These are phyloP conservation scores for Ahaetulla prasina DNA, from an alignment of 2,113 vertebrate genomes.

Conservation along the genomic window DNA sequence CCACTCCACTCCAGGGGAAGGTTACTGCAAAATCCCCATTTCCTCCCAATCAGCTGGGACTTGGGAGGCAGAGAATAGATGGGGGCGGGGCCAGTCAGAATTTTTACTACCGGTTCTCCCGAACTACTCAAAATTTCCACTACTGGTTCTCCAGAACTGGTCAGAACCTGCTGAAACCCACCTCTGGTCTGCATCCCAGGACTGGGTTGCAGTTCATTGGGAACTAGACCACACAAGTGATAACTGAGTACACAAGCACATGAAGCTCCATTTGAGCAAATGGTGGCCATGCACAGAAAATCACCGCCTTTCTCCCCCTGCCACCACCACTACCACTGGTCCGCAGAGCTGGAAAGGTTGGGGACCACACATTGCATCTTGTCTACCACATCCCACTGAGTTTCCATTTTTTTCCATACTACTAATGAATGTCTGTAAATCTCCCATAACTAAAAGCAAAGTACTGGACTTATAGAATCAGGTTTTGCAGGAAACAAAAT, in stretches of 20 bases:
- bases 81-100: no score
- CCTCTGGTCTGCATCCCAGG: no score
- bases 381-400: background rate
- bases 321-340: background rate
- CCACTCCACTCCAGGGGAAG: no score
- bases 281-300: no score
- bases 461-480: background rate
- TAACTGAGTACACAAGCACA: background rate
- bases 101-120: no score
- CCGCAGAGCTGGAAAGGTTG: background rate
- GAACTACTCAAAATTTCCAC: no score
- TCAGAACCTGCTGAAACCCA: no score
- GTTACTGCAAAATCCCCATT: no score
- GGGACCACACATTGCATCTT: background rate
- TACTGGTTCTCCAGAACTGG: no score
- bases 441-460: background rate
- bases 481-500: background rate
- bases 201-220: background rate
- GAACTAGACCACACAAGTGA: background rate
- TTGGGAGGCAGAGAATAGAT: no score
- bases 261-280: background rate
- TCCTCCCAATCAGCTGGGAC: no score
- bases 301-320: no score
- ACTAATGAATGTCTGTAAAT: background rate
- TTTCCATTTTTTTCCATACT: background rate